phyloP scores from a whole-genome alignment of 2,888 invertebrate genomes.

The Melangyna quadrimaculata region DNA sequence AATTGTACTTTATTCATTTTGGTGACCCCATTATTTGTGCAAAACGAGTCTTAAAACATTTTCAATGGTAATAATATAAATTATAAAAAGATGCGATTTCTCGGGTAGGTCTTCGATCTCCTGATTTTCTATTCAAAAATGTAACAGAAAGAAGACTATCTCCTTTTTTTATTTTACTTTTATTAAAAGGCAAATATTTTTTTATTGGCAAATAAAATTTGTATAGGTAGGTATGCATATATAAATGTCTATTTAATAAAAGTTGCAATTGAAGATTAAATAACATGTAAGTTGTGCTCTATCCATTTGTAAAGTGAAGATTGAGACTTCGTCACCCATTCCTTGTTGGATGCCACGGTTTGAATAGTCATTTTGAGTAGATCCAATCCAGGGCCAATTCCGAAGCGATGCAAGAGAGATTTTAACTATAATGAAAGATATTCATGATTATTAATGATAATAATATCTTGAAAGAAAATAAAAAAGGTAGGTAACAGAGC shows the following conservation, averaged over 20 bases:
- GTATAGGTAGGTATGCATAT: not conserved
- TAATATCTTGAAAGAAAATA: not conserved
- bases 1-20: too few relatives aligned
- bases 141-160: too few relatives aligned
- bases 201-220: not conserved
- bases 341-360: constrained; percentile 81
- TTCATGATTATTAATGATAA: not conserved
- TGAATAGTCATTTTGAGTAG: constrained; percentile 81
- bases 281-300: constrained; percentile 79
- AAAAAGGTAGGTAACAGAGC: too few relatives aligned
- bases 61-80: too few relatives aligned
- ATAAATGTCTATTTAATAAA: not conserved
- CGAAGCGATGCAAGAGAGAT: constrained; percentile 81
- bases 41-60: too few relatives aligned
- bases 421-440: constrained; percentile 76
- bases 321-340: constrained; percentile 81
- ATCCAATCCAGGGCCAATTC: constrained; percentile 80
- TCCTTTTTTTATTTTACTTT: too few relatives aligned
- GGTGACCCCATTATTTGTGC: too few relatives aligned
- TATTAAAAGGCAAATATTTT: not conserved
- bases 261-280: not conserved
- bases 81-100: too few relatives aligned
- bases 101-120: too few relatives aligned
- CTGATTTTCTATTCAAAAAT: too few relatives aligned
- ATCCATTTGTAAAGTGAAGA: constrained; percentile 81